Evolutionary conservation across 2,888 invertebrate species (phyloP).

Genomic region (Neoscelio sp.): DNA sequence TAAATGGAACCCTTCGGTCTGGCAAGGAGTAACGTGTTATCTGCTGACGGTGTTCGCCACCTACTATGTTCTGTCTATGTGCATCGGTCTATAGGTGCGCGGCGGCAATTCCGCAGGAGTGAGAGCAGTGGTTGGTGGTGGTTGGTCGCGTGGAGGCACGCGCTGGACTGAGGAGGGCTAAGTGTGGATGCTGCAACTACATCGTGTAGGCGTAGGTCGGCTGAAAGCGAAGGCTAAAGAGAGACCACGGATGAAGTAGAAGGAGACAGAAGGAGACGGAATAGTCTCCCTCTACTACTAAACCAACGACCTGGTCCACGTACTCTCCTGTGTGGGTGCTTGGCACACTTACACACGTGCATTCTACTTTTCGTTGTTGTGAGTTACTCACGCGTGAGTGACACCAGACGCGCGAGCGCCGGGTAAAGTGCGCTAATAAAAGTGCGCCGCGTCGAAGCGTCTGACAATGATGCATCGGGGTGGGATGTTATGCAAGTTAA

Average conservation of each 20-base stretch:
- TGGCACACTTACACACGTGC: conserved; percentile 71
- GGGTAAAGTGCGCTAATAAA: conserved; percentile 34
- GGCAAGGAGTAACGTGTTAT: conserved; percentile 48
- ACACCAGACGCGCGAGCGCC: conserved; percentile 42
- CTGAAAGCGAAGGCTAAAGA: conserved; percentile 72
- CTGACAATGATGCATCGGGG: conserved; percentile 11
- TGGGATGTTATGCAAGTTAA: background rate
- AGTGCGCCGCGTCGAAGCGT: background rate
- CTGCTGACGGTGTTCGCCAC: conserved; percentile 59
- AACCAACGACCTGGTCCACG: conserved; percentile 48
- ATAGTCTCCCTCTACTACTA: conserved; percentile 65
- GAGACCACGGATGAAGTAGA: conserved; percentile 42
- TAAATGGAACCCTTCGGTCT: conserved; percentile 25
- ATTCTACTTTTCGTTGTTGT: conserved; percentile 48
- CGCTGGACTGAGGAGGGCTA: conserved; percentile 82
- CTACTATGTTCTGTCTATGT: conserved; percentile 65
- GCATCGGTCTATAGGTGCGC: conserved; percentile 64
- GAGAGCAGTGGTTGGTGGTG: conserved; percentile 79
- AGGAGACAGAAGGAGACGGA: conserved; percentile 47
- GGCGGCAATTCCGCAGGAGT: conserved; percentile 69
- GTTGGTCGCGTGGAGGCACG: conserved; percentile 83
- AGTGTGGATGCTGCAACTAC: conserved; percentile 82
- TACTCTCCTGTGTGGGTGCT: conserved; percentile 71
- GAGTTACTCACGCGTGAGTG: conserved; percentile 44
- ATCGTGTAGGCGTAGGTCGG: conserved; percentile 81